phyloP scores from a whole-genome alignment of 2,797 vertebrate species.

The Muscicapa comitata region DNA sequence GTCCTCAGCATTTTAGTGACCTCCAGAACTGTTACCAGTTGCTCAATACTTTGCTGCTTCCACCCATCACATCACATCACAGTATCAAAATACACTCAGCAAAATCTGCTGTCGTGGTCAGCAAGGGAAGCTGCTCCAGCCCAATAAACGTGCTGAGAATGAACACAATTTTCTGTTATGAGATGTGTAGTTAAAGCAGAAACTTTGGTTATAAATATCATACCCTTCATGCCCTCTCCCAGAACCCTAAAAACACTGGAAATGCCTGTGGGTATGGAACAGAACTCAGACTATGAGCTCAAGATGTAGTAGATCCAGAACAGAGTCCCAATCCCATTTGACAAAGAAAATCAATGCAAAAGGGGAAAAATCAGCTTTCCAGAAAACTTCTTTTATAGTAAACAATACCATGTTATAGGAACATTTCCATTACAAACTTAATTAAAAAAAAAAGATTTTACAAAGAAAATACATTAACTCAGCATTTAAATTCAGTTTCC shows the following conservation, averaged over 20 bases:
- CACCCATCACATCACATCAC: background rate
- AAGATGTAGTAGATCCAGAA: background rate
- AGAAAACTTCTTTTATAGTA: background rate
- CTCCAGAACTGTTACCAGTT: background rate
- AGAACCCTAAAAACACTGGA: background rate
- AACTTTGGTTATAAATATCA: background rate
- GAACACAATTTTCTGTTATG: background rate
- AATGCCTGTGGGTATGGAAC: background rate
- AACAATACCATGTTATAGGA: background rate
- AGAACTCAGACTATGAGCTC: background rate
- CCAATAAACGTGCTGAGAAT: background rate
- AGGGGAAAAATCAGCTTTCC: background rate
- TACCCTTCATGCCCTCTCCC: background rate
- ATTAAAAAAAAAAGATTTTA: background rate
- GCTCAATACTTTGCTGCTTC: background rate
- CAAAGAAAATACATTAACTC: background rate
- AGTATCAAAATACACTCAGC: background rate
- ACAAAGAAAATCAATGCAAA: background rate
- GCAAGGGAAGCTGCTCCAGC: background rate
- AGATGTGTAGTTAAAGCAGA: background rate
- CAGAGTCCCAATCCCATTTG: background rate
- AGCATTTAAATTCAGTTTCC: background rate
- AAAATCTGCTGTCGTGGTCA: background rate
- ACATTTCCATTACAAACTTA: background rate
- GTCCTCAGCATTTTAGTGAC: background rate